Conservation (phyloP, 2,797 vertebrate genomes). For the Adelosebastes latens region DNA sequence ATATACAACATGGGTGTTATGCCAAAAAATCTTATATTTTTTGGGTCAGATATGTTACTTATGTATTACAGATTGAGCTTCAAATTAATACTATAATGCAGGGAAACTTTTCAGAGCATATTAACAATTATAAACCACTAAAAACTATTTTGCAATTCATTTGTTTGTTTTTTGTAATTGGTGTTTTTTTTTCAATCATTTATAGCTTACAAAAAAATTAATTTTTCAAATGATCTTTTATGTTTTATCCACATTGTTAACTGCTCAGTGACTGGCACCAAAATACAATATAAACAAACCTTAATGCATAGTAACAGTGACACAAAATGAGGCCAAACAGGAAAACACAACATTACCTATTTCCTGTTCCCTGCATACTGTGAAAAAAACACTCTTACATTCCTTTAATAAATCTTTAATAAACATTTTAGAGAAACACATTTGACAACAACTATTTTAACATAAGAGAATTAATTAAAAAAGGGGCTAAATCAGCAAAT, state of each 20-base stretch:
- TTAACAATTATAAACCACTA: not conserved
- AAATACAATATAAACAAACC: not conserved
- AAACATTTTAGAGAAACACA: not conserved
- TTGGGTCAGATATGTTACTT: not conserved
- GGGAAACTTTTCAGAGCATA: not conserved
- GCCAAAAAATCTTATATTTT: not conserved
- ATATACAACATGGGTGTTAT: not conserved
- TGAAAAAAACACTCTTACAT: not conserved
- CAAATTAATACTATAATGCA: not conserved
- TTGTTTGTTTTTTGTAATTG: too few relatives aligned
- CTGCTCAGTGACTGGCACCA: not conserved
- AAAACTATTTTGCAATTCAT: not conserved
- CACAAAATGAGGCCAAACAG: constrained; percentile 1
- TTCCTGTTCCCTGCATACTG: constrained; percentile 3
- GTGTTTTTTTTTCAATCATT: not conserved
- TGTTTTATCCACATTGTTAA: not conserved
- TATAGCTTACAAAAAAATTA: not conserved
- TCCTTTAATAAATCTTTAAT: not conserved
- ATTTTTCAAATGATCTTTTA: not conserved
- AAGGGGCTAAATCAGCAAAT: not conserved
- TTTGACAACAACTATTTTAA: not conserved
- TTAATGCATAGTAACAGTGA: not conserved
- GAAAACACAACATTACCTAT: not conserved
- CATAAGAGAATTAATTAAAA: not conserved
- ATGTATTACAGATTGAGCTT: not conserved